These are phyloP conservation scores for Aplysina aerophoba DNA, from an alignment of 37 sponge, comb jelly and placozoan genomes.

Conservation along the genomic window DNA sequence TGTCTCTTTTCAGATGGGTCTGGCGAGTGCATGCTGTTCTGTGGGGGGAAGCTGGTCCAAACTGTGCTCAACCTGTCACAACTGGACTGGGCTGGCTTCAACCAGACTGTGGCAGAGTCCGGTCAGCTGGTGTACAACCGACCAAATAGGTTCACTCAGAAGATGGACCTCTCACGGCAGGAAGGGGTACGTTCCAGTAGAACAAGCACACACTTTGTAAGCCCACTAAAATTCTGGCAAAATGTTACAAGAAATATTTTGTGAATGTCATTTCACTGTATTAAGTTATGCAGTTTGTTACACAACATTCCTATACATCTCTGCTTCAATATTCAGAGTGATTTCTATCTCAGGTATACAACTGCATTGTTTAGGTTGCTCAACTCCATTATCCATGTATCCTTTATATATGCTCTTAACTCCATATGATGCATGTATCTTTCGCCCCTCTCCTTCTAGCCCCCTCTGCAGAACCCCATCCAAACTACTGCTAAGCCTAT, in stretches of 20 bases:
- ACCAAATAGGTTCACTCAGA: background rate
- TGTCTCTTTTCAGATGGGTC: slow-evolving; percentile 11
- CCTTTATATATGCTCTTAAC: no score
- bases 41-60: slow-evolving; percentile 8
- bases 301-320: no score
- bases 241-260: background rate
- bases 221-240: background rate
- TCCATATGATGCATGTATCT: no score
- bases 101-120: background rate
- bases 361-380: no score
- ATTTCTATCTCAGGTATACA: no score
- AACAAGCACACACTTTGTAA: background rate
- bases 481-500: no score
- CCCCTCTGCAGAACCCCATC: no score
- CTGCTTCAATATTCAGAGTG: no score
- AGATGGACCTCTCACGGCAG: background rate
- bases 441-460: no score
- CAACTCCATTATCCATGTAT: no score
- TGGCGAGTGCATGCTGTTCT: slow-evolving; percentile 12
- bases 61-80: slow-evolving; percentile 33
- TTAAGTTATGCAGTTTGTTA: no score
- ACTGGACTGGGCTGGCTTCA: slow-evolving; percentile 11
- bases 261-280: no score
- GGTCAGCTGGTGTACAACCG: slow-evolving; percentile 6
- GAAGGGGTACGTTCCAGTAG: background rate